phyloP scores from a whole-genome alignment of 2,113 vertebrate genomes.

The Zosterops japonicus region DNA sequence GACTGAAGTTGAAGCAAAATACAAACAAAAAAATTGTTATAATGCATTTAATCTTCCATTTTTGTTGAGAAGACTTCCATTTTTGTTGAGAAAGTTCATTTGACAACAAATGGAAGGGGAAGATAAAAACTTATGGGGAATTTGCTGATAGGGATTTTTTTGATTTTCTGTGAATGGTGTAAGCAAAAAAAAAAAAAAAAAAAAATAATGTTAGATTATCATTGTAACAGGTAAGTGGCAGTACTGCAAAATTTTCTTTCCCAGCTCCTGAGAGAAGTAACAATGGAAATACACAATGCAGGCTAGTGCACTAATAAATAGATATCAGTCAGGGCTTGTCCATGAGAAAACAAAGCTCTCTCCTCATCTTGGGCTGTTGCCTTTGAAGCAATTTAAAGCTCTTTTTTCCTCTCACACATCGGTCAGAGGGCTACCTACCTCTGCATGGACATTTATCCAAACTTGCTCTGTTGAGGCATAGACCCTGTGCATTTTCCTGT shows the following conservation, averaged over 20 bases:
- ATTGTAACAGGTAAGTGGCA: background rate
- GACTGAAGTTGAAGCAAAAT: background rate
- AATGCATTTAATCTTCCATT: background rate
- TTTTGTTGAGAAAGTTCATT: background rate
- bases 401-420: background rate
- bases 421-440: background rate
- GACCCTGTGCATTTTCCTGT: background rate
- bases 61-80: background rate
- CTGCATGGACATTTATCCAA: background rate
- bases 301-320: background rate
- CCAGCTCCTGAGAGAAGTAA: background rate
- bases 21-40: background rate
- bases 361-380: background rate
- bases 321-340: background rate
- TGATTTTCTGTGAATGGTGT: background rate
- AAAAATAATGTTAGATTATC: background rate
- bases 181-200: background rate
- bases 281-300: background rate
- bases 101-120: background rate
- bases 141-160: background rate
- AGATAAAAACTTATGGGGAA: background rate
- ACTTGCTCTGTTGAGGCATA: fast-evolving
- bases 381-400: background rate
- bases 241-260: background rate
- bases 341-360: background rate